Evolutionary conservation across 2,888 invertebrate genomes (phyloP), one percentile per base, ranked within the genome.

Genomic region (Notocelia uddmanniana): DNA sequence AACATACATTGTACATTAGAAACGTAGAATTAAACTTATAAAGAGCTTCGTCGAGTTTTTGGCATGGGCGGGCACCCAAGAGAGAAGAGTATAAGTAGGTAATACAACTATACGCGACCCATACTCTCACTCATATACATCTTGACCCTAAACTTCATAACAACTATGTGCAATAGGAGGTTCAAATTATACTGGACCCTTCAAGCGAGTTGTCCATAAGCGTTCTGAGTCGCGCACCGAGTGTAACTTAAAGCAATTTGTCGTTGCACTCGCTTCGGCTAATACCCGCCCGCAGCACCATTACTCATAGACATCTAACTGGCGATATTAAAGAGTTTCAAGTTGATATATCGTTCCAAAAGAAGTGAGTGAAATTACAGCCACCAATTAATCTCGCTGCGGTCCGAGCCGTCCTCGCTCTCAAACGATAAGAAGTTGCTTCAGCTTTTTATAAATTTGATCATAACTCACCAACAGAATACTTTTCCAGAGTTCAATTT

Each of bases 291-390:
- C 2, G n/a, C 45, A 8, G n/a, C 6, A n/a, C 41, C 41, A 15
- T n/a, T 41, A 41, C 45, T 45, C 45, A 8, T n/a, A n/a, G 8
- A 45, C n/a, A n/a, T 6, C 15, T 45, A 45, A 45, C 45, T 45
- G 15, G n/a, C 45, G 45, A 45, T 45, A n/a, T 45, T 45, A 45
- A n/a, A n/a, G 45, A 45, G 45, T 45, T 45, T 45, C 45, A n/a
- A 15, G 45, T 45, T 45, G 41, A 45, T 45, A 45, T 45, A 45
- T 45, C n/a, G n/a, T 45, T 6, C n/a, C n/a, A 45, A 45, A 45
- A 45, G n/a, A 45, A 45, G 15, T 45, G 45, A 45, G 45, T n/a
- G 6, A 45, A 45, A 45, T n/a, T 13, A 45, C n/a, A n/a, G 45
- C n/a, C n/a, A 45, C 6, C 45, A 45, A 45, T 45, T 45, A 45